Conservation (phyloP, 2,797 vertebrate genomes). For the Catamblyrhynchus diadema region DNA sequence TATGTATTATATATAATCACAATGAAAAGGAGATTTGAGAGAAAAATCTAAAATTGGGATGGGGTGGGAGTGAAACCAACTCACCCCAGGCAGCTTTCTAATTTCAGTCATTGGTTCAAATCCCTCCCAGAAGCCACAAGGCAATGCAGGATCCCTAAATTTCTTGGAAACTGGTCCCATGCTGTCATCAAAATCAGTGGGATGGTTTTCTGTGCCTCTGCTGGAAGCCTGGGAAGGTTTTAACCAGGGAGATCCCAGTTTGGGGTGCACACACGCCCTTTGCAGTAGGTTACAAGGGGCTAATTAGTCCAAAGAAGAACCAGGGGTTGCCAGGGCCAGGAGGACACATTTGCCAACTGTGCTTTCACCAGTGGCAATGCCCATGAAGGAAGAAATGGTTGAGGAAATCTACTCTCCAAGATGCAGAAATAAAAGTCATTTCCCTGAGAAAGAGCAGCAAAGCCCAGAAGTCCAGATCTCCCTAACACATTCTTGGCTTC, state of each 20-base stretch:
- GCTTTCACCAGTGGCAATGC: not conserved
- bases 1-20: not conserved
- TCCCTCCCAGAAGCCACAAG: not conserved
- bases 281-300: not conserved
- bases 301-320: not conserved
- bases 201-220: not conserved
- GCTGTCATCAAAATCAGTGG: not conserved
- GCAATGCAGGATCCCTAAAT: not conserved
- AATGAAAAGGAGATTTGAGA: constrained; percentile 3
- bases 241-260: not conserved
- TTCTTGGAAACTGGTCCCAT: not conserved
- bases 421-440: not conserved
- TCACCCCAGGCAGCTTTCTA: constrained; percentile 14
- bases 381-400: rapidly evolving
- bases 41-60: constrained; percentile 14
- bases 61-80: not conserved
- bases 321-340: rapidly evolving
- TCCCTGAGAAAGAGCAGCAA: not conserved
- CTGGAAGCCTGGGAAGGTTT: not conserved
- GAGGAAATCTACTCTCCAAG: not conserved
- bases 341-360: not conserved
- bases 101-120: not conserved
- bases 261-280: not conserved
- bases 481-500: not conserved
- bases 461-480: not conserved